Conservation (phyloP, 2,888 invertebrate genomes). For the Flexamia atlantica region DNA sequence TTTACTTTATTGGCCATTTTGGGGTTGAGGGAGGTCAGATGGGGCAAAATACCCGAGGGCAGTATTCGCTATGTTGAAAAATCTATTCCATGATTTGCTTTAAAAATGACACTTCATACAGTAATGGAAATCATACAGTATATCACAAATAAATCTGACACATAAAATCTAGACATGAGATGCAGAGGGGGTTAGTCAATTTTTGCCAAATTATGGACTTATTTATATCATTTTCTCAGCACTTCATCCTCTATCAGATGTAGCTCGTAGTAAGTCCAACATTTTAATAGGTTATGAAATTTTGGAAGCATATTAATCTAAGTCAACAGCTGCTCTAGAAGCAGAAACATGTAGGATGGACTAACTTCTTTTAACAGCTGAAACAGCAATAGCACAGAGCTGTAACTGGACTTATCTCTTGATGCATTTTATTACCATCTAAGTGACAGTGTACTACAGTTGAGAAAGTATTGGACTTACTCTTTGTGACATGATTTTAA, state of each 20-base stretch:
- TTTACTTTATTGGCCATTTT: no score
- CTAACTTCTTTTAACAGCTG: constrained; percentile 32
- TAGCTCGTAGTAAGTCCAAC: constrained; percentile 31
- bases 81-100: no score
- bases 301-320: constrained; percentile 34
- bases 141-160: background rate
- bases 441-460: no score
- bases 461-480: constrained; percentile 30
- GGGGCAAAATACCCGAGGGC: no score
- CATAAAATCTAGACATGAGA: constrained; percentile 14
- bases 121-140: no score
- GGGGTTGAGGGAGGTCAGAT: no score
- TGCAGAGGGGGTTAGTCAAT: constrained; percentile 37
- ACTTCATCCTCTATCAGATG: constrained; percentile 38
- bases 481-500: background rate
- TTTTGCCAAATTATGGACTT: constrained; percentile 43
- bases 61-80: no score
- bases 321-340: constrained; percentile 27
- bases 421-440: no score
- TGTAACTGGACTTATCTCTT: constrained; percentile 39
- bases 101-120: no score
- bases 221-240: constrained; percentile 30
- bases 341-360: constrained; percentile 36
- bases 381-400: constrained; percentile 18
- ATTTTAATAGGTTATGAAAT: constrained; percentile 28